Evolutionary conservation across 1,140 invertebrate genomes (phyloP).

Genomic region (Zaprionus inermis): DNA sequence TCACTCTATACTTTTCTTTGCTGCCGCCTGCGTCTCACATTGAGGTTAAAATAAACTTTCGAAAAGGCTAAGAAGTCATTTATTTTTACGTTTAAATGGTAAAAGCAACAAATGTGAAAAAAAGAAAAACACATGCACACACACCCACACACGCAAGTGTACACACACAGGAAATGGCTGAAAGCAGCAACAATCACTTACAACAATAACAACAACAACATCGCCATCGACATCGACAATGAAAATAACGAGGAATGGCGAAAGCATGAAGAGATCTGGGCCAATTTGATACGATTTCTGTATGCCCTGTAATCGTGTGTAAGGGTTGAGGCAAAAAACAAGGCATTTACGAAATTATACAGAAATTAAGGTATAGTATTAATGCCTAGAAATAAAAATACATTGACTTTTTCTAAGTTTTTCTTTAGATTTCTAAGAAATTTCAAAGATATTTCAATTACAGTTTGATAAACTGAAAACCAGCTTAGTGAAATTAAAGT

Average conservation of each 20-base stretch:
- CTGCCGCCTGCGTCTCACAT: constrained; percentile 12
- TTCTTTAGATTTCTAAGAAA: too few relatives aligned
- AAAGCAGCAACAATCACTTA: constrained; percentile 51
- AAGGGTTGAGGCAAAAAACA: too few relatives aligned
- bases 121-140: constrained; percentile 7
- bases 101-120: constrained; percentile 66
- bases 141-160: neutral
- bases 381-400: too few relatives aligned
- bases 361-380: neutral
- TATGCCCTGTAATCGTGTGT: constrained; percentile 24
- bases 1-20: neutral
- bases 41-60: constrained; percentile 81
- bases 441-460: too few relatives aligned
- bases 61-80: constrained; percentile 76
- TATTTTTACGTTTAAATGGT: constrained; percentile 78
- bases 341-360: neutral
- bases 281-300: constrained; percentile 13
- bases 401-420: too few relatives aligned
- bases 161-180: constrained; percentile 23
- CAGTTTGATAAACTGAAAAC: too few relatives aligned
- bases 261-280: constrained; percentile 32
- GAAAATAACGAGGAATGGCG: constrained; percentile 36
- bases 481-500: too few relatives aligned
- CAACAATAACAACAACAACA: constrained; percentile 34
- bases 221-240: constrained; percentile 20